A percentile compares a stretch with the other conserved stretches of the same genome.
Evolutionary conservation across 2,113 vertebrate genomes (phyloP).

Genomic region (Lepidothrix coronata): DNA sequence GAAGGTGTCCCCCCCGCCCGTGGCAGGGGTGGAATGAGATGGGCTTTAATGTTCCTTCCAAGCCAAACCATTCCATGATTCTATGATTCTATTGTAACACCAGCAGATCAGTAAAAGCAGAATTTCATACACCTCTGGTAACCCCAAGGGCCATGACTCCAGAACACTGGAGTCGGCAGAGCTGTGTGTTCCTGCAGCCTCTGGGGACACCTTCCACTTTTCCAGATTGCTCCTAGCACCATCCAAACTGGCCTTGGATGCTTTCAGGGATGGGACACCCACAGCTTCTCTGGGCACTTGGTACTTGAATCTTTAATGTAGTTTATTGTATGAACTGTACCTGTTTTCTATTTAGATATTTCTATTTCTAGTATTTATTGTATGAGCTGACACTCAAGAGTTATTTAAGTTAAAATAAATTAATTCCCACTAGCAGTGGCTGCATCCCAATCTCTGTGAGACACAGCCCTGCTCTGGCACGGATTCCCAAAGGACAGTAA

Average conservation of each 20-base stretch:
- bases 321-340: not conserved
- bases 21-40: not conserved
- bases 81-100: no score
- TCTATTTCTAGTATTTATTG: not conserved
- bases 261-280: not conserved
- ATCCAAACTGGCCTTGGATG: rapidly evolving
- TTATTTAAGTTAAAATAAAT: constrained; percentile 13
- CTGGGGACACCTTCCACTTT: rapidly evolving
- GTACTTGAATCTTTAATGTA: not conserved
- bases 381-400: not conserved
- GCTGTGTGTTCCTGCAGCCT: no score
- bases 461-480: constrained; percentile 50
- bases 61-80: no score
- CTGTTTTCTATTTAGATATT: rapidly evolving
- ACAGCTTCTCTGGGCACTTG: not conserved
- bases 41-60: no score
- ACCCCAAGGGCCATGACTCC: no score
- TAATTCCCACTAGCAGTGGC: constrained; percentile 29
- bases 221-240: not conserved
- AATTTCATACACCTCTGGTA: no score
- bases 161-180: no score
- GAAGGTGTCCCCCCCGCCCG: not conserved
- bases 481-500: constrained; percentile 40
- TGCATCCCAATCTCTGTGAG: constrained; percentile 28
- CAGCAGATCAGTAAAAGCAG: no score